Evolutionary conservation across 2,113 vertebrate genomes (phyloP).

Genomic region (Scomber colias): DNA sequence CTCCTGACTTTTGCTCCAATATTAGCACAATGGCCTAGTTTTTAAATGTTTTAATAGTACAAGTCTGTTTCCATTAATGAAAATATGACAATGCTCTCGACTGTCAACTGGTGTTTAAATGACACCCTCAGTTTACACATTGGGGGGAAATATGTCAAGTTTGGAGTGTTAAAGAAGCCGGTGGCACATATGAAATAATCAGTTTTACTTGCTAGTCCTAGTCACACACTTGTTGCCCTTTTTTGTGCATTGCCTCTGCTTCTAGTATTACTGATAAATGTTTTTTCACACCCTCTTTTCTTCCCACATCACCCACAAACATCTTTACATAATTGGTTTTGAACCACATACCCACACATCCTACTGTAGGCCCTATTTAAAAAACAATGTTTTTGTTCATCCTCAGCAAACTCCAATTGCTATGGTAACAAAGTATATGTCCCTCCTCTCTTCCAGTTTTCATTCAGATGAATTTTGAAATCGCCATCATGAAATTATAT

Average conservation of each 20-base stretch:
- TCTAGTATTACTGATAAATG: constrained; percentile 51
- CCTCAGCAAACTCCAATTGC: constrained; percentile 78
- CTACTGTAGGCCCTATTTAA: constrained; percentile 31
- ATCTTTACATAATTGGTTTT: constrained; percentile 71
- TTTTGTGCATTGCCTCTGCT: constrained; percentile 24
- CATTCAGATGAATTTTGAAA: constrained; percentile 76
- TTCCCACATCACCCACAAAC: constrained; percentile 62
- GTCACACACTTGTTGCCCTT: constrained; percentile 39
- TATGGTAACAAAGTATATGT: constrained; percentile 82
- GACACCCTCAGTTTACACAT: too few species aligned
- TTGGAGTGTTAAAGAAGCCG: too few species aligned
- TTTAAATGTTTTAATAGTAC: constrained; percentile 70
- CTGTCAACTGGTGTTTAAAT: constrained; percentile 15
- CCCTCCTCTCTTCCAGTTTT: constrained; percentile 73
- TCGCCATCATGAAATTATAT: constrained; percentile 57
- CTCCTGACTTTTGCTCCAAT: constrained; percentile 80
- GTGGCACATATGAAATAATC: too few species aligned
- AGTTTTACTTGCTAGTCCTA: not conserved
- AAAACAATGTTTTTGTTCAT: constrained; percentile 50
- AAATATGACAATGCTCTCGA: constrained; percentile 47
- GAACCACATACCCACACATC: constrained; percentile 69
- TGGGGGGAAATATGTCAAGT: not conserved
- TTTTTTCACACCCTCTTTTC: constrained; percentile 44
- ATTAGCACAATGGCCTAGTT: constrained; percentile 86
- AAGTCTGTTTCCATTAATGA: constrained; percentile 54